phyloP scores from a whole-genome alignment of 2,113 vertebrate species.

The Hippocampus guttulatus region DNA sequence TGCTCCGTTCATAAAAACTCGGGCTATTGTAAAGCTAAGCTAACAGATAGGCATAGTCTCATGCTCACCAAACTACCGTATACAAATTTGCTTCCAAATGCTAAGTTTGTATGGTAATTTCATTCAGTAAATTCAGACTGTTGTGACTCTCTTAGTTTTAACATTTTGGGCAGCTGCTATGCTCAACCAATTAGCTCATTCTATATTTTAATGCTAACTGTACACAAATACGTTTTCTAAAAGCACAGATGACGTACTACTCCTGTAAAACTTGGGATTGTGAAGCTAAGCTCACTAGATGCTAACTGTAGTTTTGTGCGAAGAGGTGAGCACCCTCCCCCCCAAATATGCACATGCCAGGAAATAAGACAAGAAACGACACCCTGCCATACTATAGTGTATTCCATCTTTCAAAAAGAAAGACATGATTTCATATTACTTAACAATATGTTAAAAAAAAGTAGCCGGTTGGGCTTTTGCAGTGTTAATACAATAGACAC shows the following conservation, averaged over 20 bases:
- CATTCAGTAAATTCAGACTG: too few relatives aligned
- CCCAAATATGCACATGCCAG: background rate
- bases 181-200: background rate
- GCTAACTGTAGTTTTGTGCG: background rate
- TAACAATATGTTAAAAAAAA: constrained; percentile 99
- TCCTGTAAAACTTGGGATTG: background rate
- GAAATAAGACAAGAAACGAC: constrained; percentile 75
- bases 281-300: background rate
- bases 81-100: too few relatives aligned
- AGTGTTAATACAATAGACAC: constrained; percentile 99
- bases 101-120: too few relatives aligned
- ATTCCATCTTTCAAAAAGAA: constrained; percentile 99
- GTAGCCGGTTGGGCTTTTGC: constrained; percentile 95
- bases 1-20: too few relatives aligned
- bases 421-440: constrained; percentile 99
- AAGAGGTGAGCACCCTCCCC: background rate
- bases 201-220: background rate
- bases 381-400: constrained; percentile 93
- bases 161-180: background rate
- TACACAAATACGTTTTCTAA: background rate
- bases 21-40: too few relatives aligned
- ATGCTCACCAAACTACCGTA: too few relatives aligned
- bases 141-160: background rate
- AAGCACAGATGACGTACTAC: background rate
- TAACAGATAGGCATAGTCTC: too few relatives aligned